phyloP scores from a whole-genome alignment of 2,888 invertebrate genomes.

The Acronicta alni region DNA sequence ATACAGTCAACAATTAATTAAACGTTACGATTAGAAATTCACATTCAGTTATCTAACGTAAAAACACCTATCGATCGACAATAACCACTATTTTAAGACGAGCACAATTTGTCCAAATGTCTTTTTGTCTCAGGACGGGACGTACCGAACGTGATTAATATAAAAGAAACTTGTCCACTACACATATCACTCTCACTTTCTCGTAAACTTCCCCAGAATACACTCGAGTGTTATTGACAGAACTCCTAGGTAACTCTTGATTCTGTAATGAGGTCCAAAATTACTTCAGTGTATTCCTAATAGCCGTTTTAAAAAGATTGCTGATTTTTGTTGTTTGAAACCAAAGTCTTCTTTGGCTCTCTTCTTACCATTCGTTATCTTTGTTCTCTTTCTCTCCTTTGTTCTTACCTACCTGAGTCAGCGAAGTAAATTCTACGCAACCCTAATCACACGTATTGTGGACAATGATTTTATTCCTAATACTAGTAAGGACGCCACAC shows the following conservation, averaged over 20 bases:
- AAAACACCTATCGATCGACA: conserved; percentile 83
- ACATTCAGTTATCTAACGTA: conserved; percentile 87
- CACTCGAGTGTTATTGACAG: background rate
- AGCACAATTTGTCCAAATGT: conserved; percentile 60
- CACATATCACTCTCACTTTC: conserved; percentile 30
- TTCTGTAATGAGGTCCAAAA: too few species aligned
- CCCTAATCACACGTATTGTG: conserved; percentile 30
- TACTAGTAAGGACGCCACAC: conserved; percentile 94
- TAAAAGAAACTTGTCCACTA: conserved; percentile 39
- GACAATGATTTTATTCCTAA: conserved; percentile 30
- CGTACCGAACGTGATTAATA: conserved; percentile 57
- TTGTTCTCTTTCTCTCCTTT: too few species aligned
- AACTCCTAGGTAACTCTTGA: background rate
- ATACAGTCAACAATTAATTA: conserved; percentile 88
- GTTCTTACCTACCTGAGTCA: too few species aligned
- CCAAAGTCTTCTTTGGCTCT: background rate
- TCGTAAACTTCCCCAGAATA: conserved; percentile 26
- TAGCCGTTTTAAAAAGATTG: too few species aligned
- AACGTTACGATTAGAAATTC: conserved; percentile 83
- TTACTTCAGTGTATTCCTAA: too few species aligned
- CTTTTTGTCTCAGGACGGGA: conserved; percentile 73
- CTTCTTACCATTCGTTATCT: background rate
- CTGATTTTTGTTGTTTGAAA: background rate
- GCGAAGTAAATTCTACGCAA: conserved; percentile 8
- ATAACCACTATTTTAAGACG: conserved; percentile 73